These are phyloP conservation scores for Kobus ellipsiprymnus DNA, from an alignment of 2,113 vertebrate genomes.

Conservation along the genomic window DNA sequence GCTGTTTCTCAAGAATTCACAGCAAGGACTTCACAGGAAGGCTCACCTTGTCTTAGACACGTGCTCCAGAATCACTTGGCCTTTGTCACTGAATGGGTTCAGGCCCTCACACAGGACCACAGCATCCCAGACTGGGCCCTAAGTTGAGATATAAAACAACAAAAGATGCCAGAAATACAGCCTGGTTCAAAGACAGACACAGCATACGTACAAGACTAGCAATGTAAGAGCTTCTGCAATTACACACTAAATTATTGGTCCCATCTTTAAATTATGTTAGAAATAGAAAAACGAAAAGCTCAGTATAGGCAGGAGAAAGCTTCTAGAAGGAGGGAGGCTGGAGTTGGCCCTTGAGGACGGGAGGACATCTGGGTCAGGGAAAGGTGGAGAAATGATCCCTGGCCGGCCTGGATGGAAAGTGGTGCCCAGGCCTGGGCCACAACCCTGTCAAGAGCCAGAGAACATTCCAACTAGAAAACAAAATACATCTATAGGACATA, in stretches of 20 bases:
- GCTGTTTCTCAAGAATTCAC: not conserved
- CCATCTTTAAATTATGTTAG: not conserved
- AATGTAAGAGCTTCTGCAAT: not conserved
- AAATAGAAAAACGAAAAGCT: not conserved
- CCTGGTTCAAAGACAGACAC: not conserved
- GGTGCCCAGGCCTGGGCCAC: not conserved
- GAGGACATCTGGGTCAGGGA: not conserved
- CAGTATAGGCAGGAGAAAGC: not conserved
- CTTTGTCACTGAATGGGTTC: accelerated
- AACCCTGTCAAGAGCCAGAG: not conserved
- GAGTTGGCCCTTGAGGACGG: too few species aligned
- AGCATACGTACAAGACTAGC: accelerated
- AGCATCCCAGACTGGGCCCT: not conserved
- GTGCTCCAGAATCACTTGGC: accelerated
- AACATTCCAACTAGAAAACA: not conserved
- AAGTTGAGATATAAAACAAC: not conserved
- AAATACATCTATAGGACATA: not conserved
- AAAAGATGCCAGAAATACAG: not conserved
- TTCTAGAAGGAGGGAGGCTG: not conserved
- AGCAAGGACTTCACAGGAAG: not conserved
- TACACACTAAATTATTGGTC: not conserved
- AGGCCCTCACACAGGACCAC: not conserved
- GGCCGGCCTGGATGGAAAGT: accelerated
- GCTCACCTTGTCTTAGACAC: accelerated
- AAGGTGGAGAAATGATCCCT: not conserved